Evolutionary conservation across 2,888 invertebrate genomes (phyloP).

Genomic region (Drosophila ezoana): DNA sequence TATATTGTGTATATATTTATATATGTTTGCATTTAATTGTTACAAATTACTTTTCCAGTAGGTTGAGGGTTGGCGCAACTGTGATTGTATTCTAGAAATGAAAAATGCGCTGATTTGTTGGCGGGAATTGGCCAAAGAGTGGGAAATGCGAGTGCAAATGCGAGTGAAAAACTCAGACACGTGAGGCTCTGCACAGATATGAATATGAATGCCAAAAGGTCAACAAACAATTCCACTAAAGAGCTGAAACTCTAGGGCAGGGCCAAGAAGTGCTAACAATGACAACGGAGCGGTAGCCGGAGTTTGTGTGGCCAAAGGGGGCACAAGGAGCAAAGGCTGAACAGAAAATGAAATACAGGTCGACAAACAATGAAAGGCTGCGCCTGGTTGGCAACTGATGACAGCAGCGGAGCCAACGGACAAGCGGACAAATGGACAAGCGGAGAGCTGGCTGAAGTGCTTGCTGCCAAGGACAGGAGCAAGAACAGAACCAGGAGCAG

Average conservation of each 20-base stretch:
- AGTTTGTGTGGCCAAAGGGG: background rate
- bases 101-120: constrained; percentile 38
- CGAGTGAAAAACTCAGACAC: constrained; percentile 1
- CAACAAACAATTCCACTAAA: constrained; percentile 61
- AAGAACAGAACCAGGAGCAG: constrained; percentile 23
- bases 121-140: constrained; percentile 1
- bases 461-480: constrained; percentile 43
- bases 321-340: constrained; percentile 38
- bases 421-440: constrained; percentile 2
- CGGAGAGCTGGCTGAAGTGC: constrained; percentile 35
- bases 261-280: constrained; percentile 26
- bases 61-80: constrained; percentile 2
- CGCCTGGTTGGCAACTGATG: constrained; percentile 64
- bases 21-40: constrained; percentile 45
- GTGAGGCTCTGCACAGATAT: constrained; percentile 27
- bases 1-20: constrained; percentile 6
- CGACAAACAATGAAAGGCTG: constrained; percentile 57
- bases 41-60: constrained; percentile 38
- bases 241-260: constrained; percentile 29
- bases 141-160: background rate
- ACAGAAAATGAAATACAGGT: constrained; percentile 51
- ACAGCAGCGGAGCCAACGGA: constrained; percentile 38
- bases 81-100: constrained; percentile 31
- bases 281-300: constrained; percentile 5
- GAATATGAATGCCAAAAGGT: constrained; percentile 64